Base-by-base conservation (phyloP, 35 echinoderm and acorn worm genomes). In the Strongylocentrotus purpuratus region DNA sequence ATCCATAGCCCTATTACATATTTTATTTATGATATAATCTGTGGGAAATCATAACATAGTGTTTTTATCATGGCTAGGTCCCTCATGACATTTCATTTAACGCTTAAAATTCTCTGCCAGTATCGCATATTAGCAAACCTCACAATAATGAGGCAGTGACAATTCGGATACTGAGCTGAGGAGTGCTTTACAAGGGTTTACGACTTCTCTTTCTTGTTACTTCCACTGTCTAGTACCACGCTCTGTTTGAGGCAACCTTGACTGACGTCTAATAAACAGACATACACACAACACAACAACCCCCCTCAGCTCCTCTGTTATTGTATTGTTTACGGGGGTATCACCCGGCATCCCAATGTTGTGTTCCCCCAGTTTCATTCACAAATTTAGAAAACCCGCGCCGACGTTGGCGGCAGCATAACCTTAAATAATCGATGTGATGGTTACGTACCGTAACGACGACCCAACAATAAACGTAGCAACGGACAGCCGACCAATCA, bases 361-460 rank as follows among this genome's bases (percentile, higher is more conserved):
- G 31, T 33, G 87, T 89, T 45, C 41, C 32, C 87, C 33, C 87
- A 28, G 33, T 33, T 88, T 32, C 87, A 88, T 88, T 33, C 87
- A 41, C 87, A 88, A 41, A 88, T 33, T 89, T 28, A 89, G 87
- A 33, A 89, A 89, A 89, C 12, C 87, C 87, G 32, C 45, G 31
- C 45, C 91, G 46, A 47, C 91, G 91, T 33, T 93, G 91, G 28
- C 11, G 91, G 91, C 91, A 46, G 48, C 91, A 48, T 92, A 22
- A 93, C 48, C n/a, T 6, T 14, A 93, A 93, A 93, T 93, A 93
- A 93, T 93, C 48, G 48, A 93, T 93, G 91, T 93, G 48, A 10
- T 93, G 48, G 91, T 58, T 20, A 93, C 91, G 91, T 31, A 46
- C 91, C 91, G 48, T 93, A 58, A 47, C 46, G 91, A 93, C 91